A percentile compares a stretch with the other conserved stretches of the same genome.
These are phyloP conservation scores for Elymnias hypermnestra DNA, from an alignment of 1,140 invertebrate species.

Conservation along the genomic window DNA sequence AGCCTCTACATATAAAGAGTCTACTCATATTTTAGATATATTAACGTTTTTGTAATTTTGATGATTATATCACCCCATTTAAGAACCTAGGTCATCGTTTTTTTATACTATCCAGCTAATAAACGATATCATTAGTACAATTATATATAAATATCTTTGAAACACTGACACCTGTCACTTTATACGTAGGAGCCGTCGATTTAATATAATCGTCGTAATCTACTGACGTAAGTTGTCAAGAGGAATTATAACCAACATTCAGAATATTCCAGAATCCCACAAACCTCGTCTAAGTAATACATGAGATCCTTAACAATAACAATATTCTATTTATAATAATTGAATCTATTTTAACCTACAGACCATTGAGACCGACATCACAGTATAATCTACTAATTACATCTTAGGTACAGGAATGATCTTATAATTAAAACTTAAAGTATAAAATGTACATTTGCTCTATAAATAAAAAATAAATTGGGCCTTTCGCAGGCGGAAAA, in stretches of 20 bases:
- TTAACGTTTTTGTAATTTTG: too few relatives aligned
- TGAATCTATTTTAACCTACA: constrained; percentile 68
- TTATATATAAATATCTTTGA: too few relatives aligned
- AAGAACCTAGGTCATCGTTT: too few relatives aligned
- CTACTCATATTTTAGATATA: too few relatives aligned
- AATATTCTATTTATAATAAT: constrained; percentile 72
- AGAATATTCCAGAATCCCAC: constrained; percentile 61
- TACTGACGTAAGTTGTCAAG: constrained; percentile 13
- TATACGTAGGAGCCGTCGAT: too few relatives aligned
- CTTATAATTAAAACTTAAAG: constrained; percentile 49
- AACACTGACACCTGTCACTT: too few relatives aligned
- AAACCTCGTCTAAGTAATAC: constrained; percentile 58
- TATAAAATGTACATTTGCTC: constrained; percentile 66
- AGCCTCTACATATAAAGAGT: too few relatives aligned
- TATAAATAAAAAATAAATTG: constrained; percentile 48
- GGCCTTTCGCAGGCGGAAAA: constrained; percentile 50
- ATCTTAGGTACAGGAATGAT: constrained; percentile 75
- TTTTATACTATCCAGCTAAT: too few relatives aligned
- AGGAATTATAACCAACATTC: constrained; percentile 45
- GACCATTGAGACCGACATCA: constrained; percentile 72
- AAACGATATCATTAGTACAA: too few relatives aligned
- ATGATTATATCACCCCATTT: too few relatives aligned
- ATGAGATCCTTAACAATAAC: constrained; percentile 74
- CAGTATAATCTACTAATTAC: constrained; percentile 70
- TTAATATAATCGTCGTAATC: constrained; percentile 15